Evolutionary conservation across 2,113 vertebrate species (phyloP).

Genomic region (Hippocampus guttulatus): DNA sequence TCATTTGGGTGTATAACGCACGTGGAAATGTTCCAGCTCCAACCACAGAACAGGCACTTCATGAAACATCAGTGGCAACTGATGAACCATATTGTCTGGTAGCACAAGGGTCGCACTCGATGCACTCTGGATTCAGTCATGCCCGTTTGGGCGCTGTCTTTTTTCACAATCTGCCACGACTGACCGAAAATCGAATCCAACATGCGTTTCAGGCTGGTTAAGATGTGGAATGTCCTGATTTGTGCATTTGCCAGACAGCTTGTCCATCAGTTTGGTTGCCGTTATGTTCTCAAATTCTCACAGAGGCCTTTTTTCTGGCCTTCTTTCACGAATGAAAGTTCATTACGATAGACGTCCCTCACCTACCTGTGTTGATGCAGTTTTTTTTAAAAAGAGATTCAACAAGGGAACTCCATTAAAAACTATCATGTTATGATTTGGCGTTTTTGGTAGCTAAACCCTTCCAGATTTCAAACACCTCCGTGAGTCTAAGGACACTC

Average conservation of each 20-base stretch:
- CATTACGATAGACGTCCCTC: slow-evolving; percentile 12
- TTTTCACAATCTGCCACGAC: slow-evolving; percentile 23
- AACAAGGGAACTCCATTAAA: slow-evolving; percentile 22
- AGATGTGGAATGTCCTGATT: slow-evolving; percentile 30
- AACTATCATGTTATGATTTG: slow-evolving; percentile 26
- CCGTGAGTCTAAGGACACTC: slow-evolving; percentile 11
- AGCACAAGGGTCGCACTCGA: slow-evolving; percentile 18
- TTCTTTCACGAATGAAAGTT: not conserved
- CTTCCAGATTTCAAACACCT: slow-evolving; percentile 12
- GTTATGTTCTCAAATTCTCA: slow-evolving; percentile 26
- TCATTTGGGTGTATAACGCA: slow-evolving; percentile 3
- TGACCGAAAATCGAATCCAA: slow-evolving; percentile 27
- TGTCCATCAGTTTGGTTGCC: slow-evolving; percentile 20
- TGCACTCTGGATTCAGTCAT: slow-evolving; percentile 18
- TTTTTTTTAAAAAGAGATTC: slow-evolving; percentile 9
- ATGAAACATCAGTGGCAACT: slow-evolving; percentile 20
- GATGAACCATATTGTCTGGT: slow-evolving; percentile 12
- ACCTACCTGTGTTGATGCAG: slow-evolving; percentile 6
- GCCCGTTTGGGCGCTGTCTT: slow-evolving; percentile 24
- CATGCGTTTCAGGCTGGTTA: slow-evolving; percentile 26
- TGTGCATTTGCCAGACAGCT: slow-evolving; percentile 23
- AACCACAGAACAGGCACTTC: slow-evolving; percentile 12
- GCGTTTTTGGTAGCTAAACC: slow-evolving; percentile 13
- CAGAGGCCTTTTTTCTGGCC: slow-evolving; percentile 22
- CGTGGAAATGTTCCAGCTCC: slow-evolving; percentile 21